Evolutionary conservation across 2,113 vertebrate genomes (phyloP), one percentile per base, ranked within the genome.

Genomic region (Acanthochromis polyacanthus): DNA sequence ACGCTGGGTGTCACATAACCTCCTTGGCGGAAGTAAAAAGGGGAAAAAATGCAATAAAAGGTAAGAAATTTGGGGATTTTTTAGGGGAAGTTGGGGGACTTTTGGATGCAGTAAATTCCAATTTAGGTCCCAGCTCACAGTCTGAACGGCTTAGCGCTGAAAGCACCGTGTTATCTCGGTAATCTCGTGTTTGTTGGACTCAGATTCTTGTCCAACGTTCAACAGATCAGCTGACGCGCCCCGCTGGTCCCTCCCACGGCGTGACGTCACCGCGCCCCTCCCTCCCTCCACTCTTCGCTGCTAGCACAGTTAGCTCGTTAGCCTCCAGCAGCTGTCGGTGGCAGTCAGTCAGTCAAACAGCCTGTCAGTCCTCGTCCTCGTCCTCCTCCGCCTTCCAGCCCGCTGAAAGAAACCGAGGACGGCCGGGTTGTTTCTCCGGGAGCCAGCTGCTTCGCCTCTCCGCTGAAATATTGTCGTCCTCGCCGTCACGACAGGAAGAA

Each of bases 311-410:
- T 90, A 91, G 81, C 83, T 28, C 28, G 60, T 61, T 92, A 91
- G 75, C 86, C 30, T 51, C 64, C 70, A 75, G 72, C 89, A 91
- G 92, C 90, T 91, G 90, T 92, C 80, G 66, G 84, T 85, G 88
- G 77, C 86, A 85, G 58, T 88, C 89, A 89, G 50, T 46, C 77
- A 76, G 52, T 25, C 75, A 55, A 55, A 36, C 19, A 64, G 36
- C 45, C 79, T 17, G 71, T 71, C 76, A 62, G 61, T 38, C n/a
- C n/a, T n/a, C n/a, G n/a, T n/a, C n/a, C n/a, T n/a, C n/a, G n/a
- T n/a, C 36, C 28, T 45, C 53, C 32, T 52, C 61, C 66, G 51
- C 12, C 68, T 66, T 46, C 60, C 36, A 61, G 57, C 17, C 68
- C n/a, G 38, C 25, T 52, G 53, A 69, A 43, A 51, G 40, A 66